Percentiles rank a stretch among this genome's conserved stretches.
Evolutionary conservation across 2,888 invertebrate genomes (phyloP).

Genomic region (Dasysyrphus albostriatus): DNA sequence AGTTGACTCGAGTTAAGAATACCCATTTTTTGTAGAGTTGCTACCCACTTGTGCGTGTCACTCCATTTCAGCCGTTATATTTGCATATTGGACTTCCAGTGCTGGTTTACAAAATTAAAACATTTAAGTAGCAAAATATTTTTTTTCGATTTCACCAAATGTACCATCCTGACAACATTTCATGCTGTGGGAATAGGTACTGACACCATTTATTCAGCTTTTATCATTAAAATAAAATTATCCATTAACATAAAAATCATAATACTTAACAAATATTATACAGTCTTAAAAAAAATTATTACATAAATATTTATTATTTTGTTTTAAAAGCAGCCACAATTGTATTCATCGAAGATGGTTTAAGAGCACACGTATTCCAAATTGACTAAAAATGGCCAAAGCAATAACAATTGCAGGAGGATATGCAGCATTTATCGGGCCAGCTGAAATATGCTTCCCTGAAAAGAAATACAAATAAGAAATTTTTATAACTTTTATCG

Average conservation of each 20-base stretch:
- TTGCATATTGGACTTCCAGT: background rate
- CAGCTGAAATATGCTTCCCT: slow-evolving; percentile 72
- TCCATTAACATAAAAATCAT: background rate
- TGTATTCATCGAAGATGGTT: background rate
- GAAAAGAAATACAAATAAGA: slow-evolving; percentile 17
- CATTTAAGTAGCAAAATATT: background rate
- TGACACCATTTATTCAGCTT: slow-evolving; percentile 34
- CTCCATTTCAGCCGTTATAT: too few species aligned
- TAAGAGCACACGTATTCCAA: background rate
- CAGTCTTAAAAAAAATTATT: slow-evolving; percentile 37
- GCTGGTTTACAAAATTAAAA: too few species aligned
- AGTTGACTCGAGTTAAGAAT: too few species aligned
- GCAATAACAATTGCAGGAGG: background rate
- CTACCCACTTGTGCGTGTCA: too few species aligned
- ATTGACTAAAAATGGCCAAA: slow-evolving; percentile 10
- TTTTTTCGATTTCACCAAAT: slow-evolving; percentile 11
- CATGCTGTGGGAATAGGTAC: background rate
- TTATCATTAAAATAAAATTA: slow-evolving; percentile 12
- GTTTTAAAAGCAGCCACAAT: background rate
- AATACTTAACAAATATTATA: slow-evolving; percentile 22
- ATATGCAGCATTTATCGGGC: slow-evolving; percentile 15
- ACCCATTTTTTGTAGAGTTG: too few species aligned
- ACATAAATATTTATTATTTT: slow-evolving; percentile 10
- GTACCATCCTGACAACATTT: slow-evolving; percentile 20
- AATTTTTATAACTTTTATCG: background rate